Conservation (phyloP, 2,113 vertebrate genomes). For the Anhinga rufa region DNA sequence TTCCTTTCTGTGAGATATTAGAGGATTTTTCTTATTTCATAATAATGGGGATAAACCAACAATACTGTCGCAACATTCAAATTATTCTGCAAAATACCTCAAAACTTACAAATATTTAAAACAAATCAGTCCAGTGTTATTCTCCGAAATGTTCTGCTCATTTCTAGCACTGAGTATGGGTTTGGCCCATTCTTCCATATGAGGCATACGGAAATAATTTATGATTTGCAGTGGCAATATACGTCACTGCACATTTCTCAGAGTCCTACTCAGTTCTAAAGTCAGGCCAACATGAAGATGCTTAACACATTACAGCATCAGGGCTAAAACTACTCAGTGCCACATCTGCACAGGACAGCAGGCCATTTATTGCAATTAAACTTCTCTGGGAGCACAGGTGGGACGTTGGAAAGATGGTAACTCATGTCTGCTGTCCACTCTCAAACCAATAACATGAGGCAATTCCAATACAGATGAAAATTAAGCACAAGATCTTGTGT, state of each 20-base stretch:
- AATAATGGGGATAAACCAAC: not conserved
- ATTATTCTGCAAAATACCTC: not conserved
- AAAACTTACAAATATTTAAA: not conserved
- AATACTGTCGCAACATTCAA: not conserved
- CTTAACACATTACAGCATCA: not conserved
- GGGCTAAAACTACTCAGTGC: not conserved
- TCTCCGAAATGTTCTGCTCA: not conserved
- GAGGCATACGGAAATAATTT: not conserved
- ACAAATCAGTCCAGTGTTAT: not conserved
- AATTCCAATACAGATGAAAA: not conserved
- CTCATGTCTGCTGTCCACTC: not conserved
- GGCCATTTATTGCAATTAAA: not conserved
- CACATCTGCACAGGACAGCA: not conserved
- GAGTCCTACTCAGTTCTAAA: not conserved
- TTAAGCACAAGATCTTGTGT: accelerated
- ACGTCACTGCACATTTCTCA: slow-evolving; percentile 5
- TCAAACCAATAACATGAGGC: not conserved
- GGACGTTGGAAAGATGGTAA: not conserved
- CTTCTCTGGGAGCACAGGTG: not conserved
- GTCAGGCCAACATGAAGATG: not conserved
- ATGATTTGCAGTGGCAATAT: not conserved
- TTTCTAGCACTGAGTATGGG: not conserved
- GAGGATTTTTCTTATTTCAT: not conserved
- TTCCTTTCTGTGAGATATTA: not conserved
- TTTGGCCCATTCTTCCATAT: not conserved